These are phyloP conservation scores for Helleia helle DNA, from an alignment of 2,888 invertebrate species.

Conservation along the genomic window DNA sequence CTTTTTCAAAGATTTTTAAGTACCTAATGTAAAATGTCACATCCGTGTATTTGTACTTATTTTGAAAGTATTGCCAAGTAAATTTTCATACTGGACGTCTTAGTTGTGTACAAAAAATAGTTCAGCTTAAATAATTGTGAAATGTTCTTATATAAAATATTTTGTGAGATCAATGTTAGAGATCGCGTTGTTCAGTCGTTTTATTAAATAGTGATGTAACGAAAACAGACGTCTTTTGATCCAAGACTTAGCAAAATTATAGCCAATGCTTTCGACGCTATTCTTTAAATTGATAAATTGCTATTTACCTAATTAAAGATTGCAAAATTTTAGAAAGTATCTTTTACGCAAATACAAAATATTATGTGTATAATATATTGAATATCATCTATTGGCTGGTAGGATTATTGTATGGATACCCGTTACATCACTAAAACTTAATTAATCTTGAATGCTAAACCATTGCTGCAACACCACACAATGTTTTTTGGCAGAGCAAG, in stretches of 20 bases:
- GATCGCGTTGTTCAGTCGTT: conserved; percentile 62
- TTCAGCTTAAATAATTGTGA: conserved; percentile 8
- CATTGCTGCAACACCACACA: conserved; percentile 16
- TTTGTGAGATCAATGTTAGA: conserved; percentile 57
- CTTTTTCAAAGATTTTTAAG: no score
- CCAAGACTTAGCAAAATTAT: no score
- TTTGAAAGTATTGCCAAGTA: no score
- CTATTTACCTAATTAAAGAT: no score
- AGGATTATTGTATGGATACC: neutral
- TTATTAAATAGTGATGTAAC: conserved; percentile 2
- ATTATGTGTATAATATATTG: no score
- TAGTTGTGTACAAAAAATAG: conserved; percentile 5
- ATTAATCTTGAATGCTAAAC: conserved; percentile 3
- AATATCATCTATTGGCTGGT: neutral
- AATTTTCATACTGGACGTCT: no score
- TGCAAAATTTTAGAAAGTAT: no score
- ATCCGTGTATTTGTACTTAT: no score
- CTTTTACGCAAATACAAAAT: no score
- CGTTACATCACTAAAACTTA: neutral
- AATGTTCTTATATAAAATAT: conserved; percentile 22
- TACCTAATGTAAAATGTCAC: no score
- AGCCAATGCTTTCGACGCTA: no score
- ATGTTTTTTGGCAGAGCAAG: conserved; percentile 32
- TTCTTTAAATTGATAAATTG: no score
- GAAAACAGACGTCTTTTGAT: neutral